Evolutionary conservation across 2,888 invertebrate species (phyloP), one percentile per base, ranked within the genome.

Genomic region (Lomographa bimaculata): DNA sequence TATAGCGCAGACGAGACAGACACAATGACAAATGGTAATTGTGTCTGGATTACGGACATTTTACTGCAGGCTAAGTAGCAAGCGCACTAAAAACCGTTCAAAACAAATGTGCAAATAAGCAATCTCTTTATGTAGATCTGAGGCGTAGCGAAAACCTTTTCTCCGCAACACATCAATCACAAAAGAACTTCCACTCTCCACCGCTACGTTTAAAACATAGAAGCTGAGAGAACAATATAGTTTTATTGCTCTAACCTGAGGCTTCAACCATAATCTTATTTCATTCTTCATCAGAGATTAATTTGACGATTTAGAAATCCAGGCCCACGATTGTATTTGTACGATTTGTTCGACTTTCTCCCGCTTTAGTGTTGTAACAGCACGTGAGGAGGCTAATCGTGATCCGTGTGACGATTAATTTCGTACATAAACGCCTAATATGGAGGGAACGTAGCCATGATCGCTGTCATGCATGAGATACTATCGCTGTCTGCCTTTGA

Each of bases 341-440:
- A 43, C 38, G 35, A 42, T 47, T 40, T 48, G 50, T 46, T 50
- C 57, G 57, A 71, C 79, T 80, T 80, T 83, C 81, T 70, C 75
- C 66, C 56, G 71, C 59, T 64, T 62, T 54, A 64, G 67, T 72
- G 67, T 64, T 58, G 66, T 70, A 70, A 71, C 63, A 60, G 53
- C 60, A 64, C 61, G 68, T 68, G 72, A 70, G 70, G 67, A 70
- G 68, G 68, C 64, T 74, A 71, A 75, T 71, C 76, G 78, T 78
- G 78, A 73, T 67, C 54, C 47, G 68, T 56, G 46, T 73, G 47
- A 58, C 56, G 67, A 76, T 74, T 71, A 68, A 70, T 60, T 46
- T 36, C 39, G 52, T 53, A 64, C 35, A 40, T 38, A 56, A 55
- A 58, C 35, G 36, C 60, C 65, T 52, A 62, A 70, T 57, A 60